Percentiles rank a stretch among this genome's conserved stretches.
These are phyloP conservation scores for Leptopterna dolabrata DNA, from an alignment of 2,888 invertebrate species.

Conservation along the genomic window DNA sequence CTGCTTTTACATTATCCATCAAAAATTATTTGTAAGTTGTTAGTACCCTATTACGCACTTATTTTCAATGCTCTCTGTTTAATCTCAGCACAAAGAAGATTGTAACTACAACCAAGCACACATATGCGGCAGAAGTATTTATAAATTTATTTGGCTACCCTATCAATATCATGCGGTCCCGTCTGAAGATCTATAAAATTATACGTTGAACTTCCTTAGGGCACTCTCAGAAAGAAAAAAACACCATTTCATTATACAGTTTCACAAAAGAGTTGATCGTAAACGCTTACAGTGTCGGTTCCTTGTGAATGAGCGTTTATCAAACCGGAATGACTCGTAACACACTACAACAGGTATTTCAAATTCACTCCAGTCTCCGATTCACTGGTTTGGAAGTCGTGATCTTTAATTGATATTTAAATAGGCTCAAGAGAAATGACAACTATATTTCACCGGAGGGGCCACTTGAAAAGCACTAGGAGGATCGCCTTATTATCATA, in stretches of 20 bases:
- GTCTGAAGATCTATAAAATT: background rate
- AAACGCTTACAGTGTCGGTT: constrained; percentile 1
- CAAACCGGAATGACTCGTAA: background rate
- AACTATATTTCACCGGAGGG: constrained; percentile 48
- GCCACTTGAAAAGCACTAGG: constrained; percentile 4
- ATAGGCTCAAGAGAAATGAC: constrained; percentile 38
- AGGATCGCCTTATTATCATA: constrained; percentile 48
- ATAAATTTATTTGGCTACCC: background rate
- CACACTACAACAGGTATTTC: constrained; percentile 30
- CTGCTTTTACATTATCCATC: too few relatives aligned
- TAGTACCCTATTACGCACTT: too few relatives aligned
- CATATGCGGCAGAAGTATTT: too few relatives aligned
- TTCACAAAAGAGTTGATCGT: constrained; percentile 22
- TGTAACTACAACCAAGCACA: too few relatives aligned
- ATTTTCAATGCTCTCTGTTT: too few relatives aligned
- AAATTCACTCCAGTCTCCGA: constrained; percentile 19
- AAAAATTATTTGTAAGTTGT: too few relatives aligned
- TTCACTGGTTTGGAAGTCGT: constrained; percentile 46
- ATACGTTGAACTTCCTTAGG: background rate
- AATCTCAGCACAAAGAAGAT: too few relatives aligned
- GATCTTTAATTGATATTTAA: constrained; percentile 47
- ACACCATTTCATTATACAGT: background rate
- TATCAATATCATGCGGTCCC: background rate
- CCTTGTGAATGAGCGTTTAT: background rate
- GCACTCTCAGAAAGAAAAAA: background rate